These are phyloP conservation scores for Ciconia maguari DNA, from an alignment of 2,113 vertebrate species.

Conservation along the genomic window DNA sequence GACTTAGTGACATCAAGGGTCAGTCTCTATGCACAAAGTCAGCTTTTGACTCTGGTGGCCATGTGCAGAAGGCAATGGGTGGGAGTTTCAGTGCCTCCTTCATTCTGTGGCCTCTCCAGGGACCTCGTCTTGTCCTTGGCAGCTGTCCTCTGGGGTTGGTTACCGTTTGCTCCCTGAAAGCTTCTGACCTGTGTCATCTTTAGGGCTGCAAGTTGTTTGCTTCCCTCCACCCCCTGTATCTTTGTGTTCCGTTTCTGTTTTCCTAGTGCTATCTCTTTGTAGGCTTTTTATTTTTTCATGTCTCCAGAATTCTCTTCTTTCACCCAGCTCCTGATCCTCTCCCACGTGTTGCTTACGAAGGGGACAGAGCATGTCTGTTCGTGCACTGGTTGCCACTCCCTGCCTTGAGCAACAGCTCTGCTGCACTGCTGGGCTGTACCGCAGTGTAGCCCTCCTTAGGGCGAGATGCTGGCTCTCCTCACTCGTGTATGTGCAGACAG, in stretches of 20 bases:
- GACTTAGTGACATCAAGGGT: not conserved
- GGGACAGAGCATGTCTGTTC: not conserved
- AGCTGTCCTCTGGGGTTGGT: not conserved
- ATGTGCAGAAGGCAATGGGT: not conserved
- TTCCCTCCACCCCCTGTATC: rapidly evolving
- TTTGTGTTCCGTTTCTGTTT: not conserved
- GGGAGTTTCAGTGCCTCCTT: not conserved
- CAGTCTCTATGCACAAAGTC: not conserved
- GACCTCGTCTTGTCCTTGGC: not conserved
- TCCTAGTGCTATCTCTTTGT: not conserved
- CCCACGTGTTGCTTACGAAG: rapidly evolving
- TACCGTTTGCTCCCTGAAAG: not conserved
- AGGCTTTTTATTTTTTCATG: not conserved
- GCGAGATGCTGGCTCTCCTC: not conserved
- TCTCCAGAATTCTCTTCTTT: not conserved
- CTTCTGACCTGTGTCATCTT: not conserved
- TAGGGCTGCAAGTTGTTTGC: not conserved
- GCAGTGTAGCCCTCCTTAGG: not conserved
- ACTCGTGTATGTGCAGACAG: rapidly evolving
- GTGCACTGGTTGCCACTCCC: rapidly evolving
- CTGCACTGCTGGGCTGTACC: not conserved
- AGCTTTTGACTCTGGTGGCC: not conserved
- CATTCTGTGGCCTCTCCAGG: not conserved
- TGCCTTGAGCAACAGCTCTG: not conserved
- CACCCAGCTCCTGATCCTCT: not conserved